Evolutionary conservation across 2,888 invertebrate species (phyloP), one percentile per base, ranked within the genome.

Genomic region (Acleris laterana): DNA sequence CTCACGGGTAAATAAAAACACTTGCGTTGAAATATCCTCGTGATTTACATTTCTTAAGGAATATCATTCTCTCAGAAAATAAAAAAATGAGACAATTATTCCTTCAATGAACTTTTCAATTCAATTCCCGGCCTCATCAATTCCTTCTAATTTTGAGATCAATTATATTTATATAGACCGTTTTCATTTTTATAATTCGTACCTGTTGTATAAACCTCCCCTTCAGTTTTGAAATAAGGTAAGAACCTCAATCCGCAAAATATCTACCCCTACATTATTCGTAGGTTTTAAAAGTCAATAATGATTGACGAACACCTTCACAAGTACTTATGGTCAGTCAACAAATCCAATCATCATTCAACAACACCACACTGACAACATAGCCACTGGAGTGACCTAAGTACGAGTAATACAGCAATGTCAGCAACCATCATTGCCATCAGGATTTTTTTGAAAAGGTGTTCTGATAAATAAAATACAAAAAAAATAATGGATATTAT

Each of bases 111-210:
- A 11, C 11, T 38, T 38, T 13, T 38, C 13, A 38, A 38, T 53
- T 60, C 49, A 60, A 65, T 50, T 60, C 28, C 22, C 22, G 53
- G 49, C 55, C 42, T 22, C 65, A 64, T 74, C 77, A 76, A 75
- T 75, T 77, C 76, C 72, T 70, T 64, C 64, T 70, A 62, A 68
- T 77, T 74, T 75, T 72, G 77, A 77, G 77, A 75, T 77, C 77
- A 74, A 68, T 68, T 62, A 68, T 63, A 61, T 57, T 70, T 59
- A 67, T 64, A 68, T 55, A 62, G 62, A 74, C 63, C 67, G 65
- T 70, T 63, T 66, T 63, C 53, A 50, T 63, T 56, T 62, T 57
- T 63, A 60, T 56, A 69, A 74, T 70, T 58, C 63, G 56, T 70
- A 59, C 42, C 63, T 63, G 63, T 62, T 53, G 46, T 57, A 67